phyloP scores from a whole-genome alignment of 2,113 vertebrate genomes.

The Myiopsitta monachus region DNA sequence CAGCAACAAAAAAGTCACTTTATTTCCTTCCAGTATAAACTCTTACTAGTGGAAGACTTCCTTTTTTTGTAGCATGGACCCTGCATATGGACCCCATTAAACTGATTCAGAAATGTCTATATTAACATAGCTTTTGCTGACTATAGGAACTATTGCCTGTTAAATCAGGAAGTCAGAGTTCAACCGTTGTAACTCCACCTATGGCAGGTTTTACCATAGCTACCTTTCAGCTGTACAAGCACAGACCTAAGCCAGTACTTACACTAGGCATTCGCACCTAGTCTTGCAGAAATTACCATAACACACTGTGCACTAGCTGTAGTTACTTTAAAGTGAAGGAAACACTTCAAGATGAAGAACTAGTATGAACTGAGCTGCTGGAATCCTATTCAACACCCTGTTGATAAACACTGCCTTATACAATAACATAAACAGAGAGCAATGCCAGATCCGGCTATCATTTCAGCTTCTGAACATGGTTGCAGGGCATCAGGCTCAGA shows the following conservation, averaged over 20 bases:
- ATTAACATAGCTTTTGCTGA: neutral
- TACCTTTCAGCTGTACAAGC: neutral
- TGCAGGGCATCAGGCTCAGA: neutral
- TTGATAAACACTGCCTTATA: neutral
- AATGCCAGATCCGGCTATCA: neutral
- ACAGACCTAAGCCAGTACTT: neutral
- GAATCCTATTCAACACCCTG: neutral
- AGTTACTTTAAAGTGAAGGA: neutral
- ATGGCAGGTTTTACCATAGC: neutral
- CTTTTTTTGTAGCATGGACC: neutral
- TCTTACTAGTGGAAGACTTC: neutral
- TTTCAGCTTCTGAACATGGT: neutral
- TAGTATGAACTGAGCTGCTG: neutral
- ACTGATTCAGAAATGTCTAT: neutral
- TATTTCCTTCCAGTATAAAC: neutral
- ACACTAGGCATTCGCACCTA: neutral
- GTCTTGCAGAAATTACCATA: neutral
- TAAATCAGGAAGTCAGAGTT: neutral
- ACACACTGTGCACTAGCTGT: neutral
- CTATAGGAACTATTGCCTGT: neutral
- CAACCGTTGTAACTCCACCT: neutral
- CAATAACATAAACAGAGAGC: neutral
- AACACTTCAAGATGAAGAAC: neutral
- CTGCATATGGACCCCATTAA: neutral
- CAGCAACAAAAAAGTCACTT: neutral